A percentile compares a stretch with the other conserved stretches of the same genome.
Evolutionary conservation across 2,888 invertebrate genomes (phyloP).

Genomic region (Deroplatys truncata): DNA sequence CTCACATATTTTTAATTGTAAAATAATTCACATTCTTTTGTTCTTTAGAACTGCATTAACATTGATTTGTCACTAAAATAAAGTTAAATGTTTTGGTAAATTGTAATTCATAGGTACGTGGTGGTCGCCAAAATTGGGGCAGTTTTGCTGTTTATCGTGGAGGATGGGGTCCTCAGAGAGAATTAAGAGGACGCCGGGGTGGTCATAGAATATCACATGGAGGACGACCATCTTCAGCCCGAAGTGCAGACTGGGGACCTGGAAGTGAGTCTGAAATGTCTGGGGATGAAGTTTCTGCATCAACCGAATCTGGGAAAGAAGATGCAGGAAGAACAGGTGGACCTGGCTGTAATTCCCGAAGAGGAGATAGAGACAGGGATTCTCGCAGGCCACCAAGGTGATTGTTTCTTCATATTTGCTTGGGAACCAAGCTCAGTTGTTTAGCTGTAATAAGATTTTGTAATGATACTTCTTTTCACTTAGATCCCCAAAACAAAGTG

Average conservation of each 20-base stretch:
- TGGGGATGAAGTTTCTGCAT: constrained; percentile 61
- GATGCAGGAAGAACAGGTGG: constrained; percentile 54
- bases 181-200: constrained; percentile 44
- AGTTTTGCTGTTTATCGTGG: constrained; percentile 23
- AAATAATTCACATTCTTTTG: no score
- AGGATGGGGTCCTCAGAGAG: constrained; percentile 42
- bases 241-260: constrained; percentile 50
- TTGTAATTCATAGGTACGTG: constrained; percentile 16
- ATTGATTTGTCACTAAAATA: no score
- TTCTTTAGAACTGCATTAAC: no score
- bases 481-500: constrained; percentile 29
- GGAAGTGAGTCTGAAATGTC: constrained; percentile 72
- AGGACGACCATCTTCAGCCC: constrained; percentile 42
- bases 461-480: not conserved
- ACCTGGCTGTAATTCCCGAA: constrained; percentile 36
- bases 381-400: constrained; percentile 20
- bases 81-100: no score
- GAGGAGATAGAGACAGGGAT: constrained; percentile 13
- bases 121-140: constrained; percentile 27
- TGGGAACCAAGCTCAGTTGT: not conserved
- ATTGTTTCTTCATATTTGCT: not conserved
- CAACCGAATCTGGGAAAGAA: constrained; percentile 55
- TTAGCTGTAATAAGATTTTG: not conserved
- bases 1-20: no score
- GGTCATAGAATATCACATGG: constrained; percentile 39